phyloP scores from a whole-genome alignment of 2,113 vertebrate species.

The Phrynocephalus versicolor region DNA sequence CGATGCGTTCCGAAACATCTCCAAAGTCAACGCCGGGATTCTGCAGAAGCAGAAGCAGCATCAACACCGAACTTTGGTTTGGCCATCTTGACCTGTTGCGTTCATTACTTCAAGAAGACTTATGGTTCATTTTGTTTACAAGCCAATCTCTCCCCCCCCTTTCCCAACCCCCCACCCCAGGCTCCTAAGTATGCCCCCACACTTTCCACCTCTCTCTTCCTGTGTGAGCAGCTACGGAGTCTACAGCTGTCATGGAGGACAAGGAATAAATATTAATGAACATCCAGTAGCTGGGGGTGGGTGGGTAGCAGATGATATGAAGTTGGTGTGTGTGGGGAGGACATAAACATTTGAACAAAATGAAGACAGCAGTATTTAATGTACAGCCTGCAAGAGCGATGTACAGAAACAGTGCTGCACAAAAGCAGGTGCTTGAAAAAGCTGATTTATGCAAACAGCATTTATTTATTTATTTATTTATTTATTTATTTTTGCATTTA shows the following conservation, averaged over 20 bases:
- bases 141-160: too few species aligned
- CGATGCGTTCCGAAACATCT: slow-evolving; percentile 91
- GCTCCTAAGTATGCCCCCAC: not conserved
- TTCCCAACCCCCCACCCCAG: not conserved
- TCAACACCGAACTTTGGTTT: slow-evolving; percentile 35
- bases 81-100: not conserved
- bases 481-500: too few species aligned
- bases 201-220: not conserved
- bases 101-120: slow-evolving; percentile 20
- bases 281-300: slow-evolving; percentile 28
- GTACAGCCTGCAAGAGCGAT: not conserved
- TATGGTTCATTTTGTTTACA: slow-evolving; percentile 31
- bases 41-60: slow-evolving; percentile 65
- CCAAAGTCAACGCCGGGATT: slow-evolving; percentile 97
- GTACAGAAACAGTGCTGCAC: slow-evolving; percentile 26
- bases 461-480: too few species aligned
- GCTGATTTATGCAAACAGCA: too few species aligned
- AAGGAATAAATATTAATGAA: slow-evolving; percentile 60
- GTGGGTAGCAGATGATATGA: not conserved
- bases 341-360: slow-evolving; percentile 33
- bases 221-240: slow-evolving; percentile 42
- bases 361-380: slow-evolving; percentile 1
- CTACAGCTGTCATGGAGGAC: slow-evolving; percentile 34
- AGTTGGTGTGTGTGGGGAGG: not conserved
- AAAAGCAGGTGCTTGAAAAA: not conserved